A percentile compares a stretch with the other conserved stretches of the same genome.
phyloP scores from a whole-genome alignment of 2,797 vertebrate species.

The Halcyon chelicuti region DNA sequence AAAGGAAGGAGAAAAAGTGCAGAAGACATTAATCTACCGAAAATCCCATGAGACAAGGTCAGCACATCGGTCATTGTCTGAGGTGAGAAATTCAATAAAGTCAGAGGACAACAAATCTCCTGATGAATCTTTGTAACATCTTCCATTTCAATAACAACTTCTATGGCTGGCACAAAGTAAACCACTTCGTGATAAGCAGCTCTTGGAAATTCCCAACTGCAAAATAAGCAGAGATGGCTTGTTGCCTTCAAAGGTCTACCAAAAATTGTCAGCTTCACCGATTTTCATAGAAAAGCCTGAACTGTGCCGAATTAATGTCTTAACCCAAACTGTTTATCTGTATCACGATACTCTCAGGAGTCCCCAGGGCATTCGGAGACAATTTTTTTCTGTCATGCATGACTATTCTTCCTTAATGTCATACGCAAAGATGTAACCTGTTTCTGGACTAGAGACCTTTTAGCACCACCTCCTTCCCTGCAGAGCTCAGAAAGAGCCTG shows the following conservation, averaged over 20 bases:
- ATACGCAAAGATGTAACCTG: not conserved
- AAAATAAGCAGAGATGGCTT: not conserved
- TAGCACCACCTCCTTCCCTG: not conserved
- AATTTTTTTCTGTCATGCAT: not conserved
- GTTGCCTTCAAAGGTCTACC: not conserved
- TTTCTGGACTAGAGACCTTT: not conserved
- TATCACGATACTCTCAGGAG: not conserved
- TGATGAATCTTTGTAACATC: conserved; percentile 15
- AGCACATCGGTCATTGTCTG: conserved; percentile 2
- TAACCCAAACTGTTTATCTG: not conserved
- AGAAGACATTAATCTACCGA: conserved; percentile 46
- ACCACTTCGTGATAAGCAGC: not conserved
- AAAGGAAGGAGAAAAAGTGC: not conserved
- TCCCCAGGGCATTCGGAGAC: not conserved
- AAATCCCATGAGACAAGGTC: conserved; percentile 12
- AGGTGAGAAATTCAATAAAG: conserved; percentile 47
- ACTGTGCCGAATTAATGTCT: not conserved
- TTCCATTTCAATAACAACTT: conserved; percentile 35
- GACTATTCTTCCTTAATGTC: not conserved
- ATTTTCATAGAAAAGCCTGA: not conserved
- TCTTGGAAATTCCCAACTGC: not conserved
- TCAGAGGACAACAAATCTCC: not conserved
- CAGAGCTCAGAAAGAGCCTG: not conserved
- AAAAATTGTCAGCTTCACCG: not conserved
- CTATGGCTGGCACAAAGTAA: not conserved